Percentiles rank a stretch among this genome's conserved stretches.
phyloP scores from a whole-genome alignment of 2,888 invertebrate species.

The Bombylius major region DNA sequence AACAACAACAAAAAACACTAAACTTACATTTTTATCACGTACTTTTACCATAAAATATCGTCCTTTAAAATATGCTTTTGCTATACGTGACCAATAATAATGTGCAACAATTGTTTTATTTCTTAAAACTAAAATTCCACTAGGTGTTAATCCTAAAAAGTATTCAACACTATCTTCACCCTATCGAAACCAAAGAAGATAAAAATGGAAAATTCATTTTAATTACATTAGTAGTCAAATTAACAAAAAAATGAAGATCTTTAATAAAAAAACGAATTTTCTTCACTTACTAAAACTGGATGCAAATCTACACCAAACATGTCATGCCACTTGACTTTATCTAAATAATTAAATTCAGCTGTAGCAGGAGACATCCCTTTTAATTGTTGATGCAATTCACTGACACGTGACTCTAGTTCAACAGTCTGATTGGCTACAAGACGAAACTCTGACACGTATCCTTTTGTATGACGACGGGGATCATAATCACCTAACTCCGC shows the following conservation, averaged over 20 bases:
- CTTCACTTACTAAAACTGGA: conserved; percentile 70
- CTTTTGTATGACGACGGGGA: conserved; percentile 69
- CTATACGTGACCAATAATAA: conserved; percentile 96
- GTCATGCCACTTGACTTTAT: conserved; percentile 97
- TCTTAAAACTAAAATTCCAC: conserved; percentile 85
- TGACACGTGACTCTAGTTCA: conserved; percentile 76
- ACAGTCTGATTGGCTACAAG: conserved; percentile 85
- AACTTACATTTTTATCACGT: conserved; percentile 86
- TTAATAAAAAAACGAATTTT: too few relatives aligned
- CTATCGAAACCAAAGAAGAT: conserved; percentile 38
- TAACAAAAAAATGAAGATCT: too few relatives aligned
- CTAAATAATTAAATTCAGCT: conserved; percentile 88
- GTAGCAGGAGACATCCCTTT: conserved; percentile 61
- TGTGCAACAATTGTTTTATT: conserved; percentile 95
- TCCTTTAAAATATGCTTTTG: conserved; percentile 92
- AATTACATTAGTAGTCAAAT: too few relatives aligned
- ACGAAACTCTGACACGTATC: conserved; percentile 91
- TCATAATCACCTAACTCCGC: conserved; percentile 95
- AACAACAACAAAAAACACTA: background rate
- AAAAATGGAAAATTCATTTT: conserved; percentile 32
- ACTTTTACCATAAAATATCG: conserved; percentile 93
- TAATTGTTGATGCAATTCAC: conserved; percentile 77
- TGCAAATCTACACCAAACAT: conserved; percentile 97
- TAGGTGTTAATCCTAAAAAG: conserved; percentile 89
- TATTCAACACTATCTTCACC: conserved; percentile 95